Conservation (phyloP, 1,140 invertebrate genomes). For the Drosophila virilis region DNA sequence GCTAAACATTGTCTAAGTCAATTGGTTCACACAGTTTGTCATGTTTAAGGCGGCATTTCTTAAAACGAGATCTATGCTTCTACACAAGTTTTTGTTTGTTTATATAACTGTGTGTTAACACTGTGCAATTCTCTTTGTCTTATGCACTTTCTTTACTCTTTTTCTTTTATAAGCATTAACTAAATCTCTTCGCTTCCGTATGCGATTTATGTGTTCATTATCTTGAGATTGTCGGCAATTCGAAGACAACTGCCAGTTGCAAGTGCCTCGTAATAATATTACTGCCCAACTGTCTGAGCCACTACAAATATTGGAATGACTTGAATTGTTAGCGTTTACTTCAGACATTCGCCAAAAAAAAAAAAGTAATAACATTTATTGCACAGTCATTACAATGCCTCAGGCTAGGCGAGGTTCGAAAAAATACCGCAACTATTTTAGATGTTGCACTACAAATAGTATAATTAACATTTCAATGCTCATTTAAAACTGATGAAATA, state of each 20-base stretch:
- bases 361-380: constrained; percentile 11
- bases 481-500: too few species aligned
- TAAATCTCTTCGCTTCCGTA: constrained; percentile 35
- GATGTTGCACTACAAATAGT: neutral
- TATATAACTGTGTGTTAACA: constrained; percentile 6
- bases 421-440: neutral
- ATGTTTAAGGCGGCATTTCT: constrained; percentile 11
- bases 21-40: constrained; percentile 71
- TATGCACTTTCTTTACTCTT: constrained; percentile 48
- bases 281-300: constrained; percentile 5
- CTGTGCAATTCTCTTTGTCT: constrained; percentile 26
- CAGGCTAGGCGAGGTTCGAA: neutral
- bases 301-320: constrained; percentile 10
- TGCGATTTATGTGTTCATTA: constrained; percentile 32
- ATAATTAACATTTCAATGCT: neutral
- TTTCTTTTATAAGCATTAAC: neutral
- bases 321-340: constrained; percentile 10
- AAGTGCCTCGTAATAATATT: constrained; percentile 21
- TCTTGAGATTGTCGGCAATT: constrained; percentile 21
- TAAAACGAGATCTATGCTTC: constrained; percentile 13
- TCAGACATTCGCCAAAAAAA: too few species aligned
- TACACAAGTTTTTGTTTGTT: neutral
- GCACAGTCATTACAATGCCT: constrained; percentile 5
- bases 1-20: constrained; percentile 12
- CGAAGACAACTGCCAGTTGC: constrained; percentile 12